Conservation (phyloP, 2,797 vertebrate genomes). For the Myotis daubentonii region DNA sequence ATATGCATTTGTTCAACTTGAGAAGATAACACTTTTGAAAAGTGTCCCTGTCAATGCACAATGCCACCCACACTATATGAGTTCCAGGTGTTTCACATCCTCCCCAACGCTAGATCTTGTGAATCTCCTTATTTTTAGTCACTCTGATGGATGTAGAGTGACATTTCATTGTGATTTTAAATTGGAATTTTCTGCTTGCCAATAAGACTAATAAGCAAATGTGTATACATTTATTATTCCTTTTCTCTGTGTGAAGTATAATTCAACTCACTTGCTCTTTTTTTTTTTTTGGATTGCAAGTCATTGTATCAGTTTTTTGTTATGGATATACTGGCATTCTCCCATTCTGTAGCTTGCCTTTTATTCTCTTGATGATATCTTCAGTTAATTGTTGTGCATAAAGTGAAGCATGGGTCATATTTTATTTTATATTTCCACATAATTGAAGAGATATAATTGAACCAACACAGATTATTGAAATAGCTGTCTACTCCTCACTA, state of each 20-base stretch:
- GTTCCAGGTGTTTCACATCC: background rate
- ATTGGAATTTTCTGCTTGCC: background rate
- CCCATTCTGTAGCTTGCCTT: background rate
- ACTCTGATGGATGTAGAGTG: background rate
- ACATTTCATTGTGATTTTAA: background rate
- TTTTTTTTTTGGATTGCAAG: background rate
- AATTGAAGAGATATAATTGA: background rate
- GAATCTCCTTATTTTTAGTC: background rate
- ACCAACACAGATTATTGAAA: background rate
- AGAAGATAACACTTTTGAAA: background rate
- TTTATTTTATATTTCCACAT: background rate
- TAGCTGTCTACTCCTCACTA: background rate
- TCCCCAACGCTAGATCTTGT: background rate
- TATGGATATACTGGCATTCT: background rate
- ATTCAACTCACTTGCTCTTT: background rate
- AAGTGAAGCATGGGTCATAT: background rate
- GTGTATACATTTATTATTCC: background rate
- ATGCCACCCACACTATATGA: background rate
- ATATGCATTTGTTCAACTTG: background rate
- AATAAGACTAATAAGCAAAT: background rate
- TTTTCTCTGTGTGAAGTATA: background rate
- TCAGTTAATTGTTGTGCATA: background rate
- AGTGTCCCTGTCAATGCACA: background rate
- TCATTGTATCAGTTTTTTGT: background rate
- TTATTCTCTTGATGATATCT: background rate